A percentile compares a stretch with the other conserved stretches of the same genome.
phyloP scores from a whole-genome alignment of 2,797 vertebrate genomes.

The Echeneis naucrates region DNA sequence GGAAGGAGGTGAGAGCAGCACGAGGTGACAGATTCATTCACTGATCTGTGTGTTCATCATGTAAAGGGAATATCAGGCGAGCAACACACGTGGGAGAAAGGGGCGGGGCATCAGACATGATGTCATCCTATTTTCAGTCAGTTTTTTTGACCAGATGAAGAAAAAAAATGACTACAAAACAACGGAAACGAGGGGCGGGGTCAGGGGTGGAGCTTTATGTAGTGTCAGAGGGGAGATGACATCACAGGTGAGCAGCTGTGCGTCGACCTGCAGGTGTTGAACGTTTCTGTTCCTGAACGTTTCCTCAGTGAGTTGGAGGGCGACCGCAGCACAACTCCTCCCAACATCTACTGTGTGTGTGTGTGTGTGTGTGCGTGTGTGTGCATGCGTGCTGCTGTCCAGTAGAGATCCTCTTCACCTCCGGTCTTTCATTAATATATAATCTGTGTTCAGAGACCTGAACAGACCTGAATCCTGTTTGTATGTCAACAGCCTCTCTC shows the following conservation, averaged over 20 bases:
- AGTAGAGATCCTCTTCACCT: constrained; percentile 18
- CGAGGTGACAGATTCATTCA: no score
- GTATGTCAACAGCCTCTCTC: constrained; percentile 20
- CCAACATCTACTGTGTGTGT: not conserved
- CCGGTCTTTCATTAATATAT: constrained; percentile 38
- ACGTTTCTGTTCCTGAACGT: constrained; percentile 32
- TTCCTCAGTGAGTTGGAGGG: constrained; percentile 8
- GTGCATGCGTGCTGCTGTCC: constrained; percentile 23
- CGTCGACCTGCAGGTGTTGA: constrained; percentile 16
- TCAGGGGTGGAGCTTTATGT: constrained; percentile 11
- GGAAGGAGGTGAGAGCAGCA: no score
- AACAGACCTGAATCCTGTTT: constrained; percentile 63
- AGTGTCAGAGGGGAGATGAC: constrained; percentile 23
- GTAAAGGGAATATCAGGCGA: no score
- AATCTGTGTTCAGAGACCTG: constrained; percentile 58
- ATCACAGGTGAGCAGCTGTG: constrained; percentile 40
- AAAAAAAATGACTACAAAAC: no score
- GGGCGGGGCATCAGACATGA: no score
- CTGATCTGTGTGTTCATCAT: no score
- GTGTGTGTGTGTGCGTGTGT: constrained; percentile 3
- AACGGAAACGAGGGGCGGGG: no score
- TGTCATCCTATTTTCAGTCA: no score
- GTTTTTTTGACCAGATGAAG: no score
- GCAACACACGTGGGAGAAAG: no score
- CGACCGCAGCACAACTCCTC: constrained; percentile 1